Base-by-base conservation (phyloP, 2,888 invertebrate genomes). In the Nowickia ferox region DNA sequence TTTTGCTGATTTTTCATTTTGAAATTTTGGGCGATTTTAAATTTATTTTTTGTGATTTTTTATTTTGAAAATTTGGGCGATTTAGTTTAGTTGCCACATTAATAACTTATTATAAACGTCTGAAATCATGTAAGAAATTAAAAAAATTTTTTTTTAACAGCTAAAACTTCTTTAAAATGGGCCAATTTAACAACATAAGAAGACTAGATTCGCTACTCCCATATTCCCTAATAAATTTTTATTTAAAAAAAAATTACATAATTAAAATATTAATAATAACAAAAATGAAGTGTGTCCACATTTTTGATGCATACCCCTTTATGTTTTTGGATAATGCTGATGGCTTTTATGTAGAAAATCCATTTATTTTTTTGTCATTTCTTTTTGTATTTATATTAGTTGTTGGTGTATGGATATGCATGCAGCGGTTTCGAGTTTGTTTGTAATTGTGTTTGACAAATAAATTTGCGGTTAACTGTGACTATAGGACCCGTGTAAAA, bases 401-500 rank as follows among this genome's bases (percentile, higher is more conserved):
- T 68, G 42, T 30, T 48, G 57, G 8, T 22, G 5, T 44, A 46
- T 53, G 22, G 44, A n/a, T 8, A 19, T 19, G 55, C 4, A 15
- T 66, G 51, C 11, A 44, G 46, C 11, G 68, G 74, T 81, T 68
- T 61, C 68, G 44, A 53, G 74, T 72, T 72, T 72, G 44, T 63
- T 63, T 71, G 17, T 79, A 55, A 53, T 61, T 74, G 46, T 68
- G 59, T 68, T 57, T 48, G 65, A 53, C 78, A 82, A 85, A 85
- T 85, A 85, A 85, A 85, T 85, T 85, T 85, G 82, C 74, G 85
- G 82, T 85, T 63, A 40, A 71, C 75, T 71, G 71, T 65, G 71
- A 57, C 30, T 46, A 78, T 44, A 59, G 59, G n/a, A 78, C 15
- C 77, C 77, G 66, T 77, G 77, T 83, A 66, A 83, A 83, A 77